phyloP scores from a whole-genome alignment of 2,113 vertebrate genomes.

The Callipepla californica region DNA sequence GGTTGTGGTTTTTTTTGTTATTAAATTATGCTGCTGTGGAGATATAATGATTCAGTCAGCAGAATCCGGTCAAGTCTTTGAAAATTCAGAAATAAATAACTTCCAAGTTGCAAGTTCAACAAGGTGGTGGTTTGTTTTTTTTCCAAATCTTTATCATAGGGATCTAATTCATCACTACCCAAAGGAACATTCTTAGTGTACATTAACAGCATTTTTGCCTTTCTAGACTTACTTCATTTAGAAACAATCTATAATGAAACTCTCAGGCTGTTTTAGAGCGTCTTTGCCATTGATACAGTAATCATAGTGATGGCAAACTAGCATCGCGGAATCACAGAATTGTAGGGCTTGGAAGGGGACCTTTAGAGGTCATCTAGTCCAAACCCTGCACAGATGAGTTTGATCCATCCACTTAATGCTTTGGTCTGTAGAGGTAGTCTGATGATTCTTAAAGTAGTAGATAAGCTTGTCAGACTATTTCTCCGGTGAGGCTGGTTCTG shows the following conservation, averaged over 20 bases:
- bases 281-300: background rate
- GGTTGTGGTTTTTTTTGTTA: background rate
- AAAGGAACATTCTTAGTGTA: background rate
- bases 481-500: background rate
- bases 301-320: accelerated
- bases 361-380: no score
- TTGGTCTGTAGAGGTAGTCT: background rate
- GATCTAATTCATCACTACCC: background rate
- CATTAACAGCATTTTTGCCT: background rate
- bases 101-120: background rate
- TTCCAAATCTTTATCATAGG: background rate
- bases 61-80: background rate
- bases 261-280: background rate
- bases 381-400: background rate
- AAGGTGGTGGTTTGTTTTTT: background rate
- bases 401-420: background rate
- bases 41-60: background rate
- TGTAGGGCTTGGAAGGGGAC: no score
- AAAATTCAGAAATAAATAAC: background rate
- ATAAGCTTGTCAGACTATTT: background rate
- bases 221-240: background rate
- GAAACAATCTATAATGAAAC: background rate
- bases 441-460: background rate
- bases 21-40: background rate
- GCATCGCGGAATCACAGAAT: no score